Evolutionary conservation across 2,113 vertebrate genomes (phyloP).

Genomic region (Sylvietta virens): DNA sequence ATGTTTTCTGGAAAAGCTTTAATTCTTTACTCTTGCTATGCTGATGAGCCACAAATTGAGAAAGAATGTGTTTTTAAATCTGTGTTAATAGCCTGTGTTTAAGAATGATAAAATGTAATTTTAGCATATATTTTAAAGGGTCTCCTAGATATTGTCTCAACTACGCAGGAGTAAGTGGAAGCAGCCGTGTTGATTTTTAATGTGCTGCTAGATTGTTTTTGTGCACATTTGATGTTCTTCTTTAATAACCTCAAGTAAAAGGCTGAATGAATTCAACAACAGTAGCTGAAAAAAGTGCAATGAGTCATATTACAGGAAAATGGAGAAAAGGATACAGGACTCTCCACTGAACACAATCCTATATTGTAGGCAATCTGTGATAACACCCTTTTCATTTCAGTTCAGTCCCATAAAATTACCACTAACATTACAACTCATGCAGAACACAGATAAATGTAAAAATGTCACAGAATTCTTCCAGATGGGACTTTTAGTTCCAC

Average conservation of each 20-base stretch:
- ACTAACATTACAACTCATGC: constrained; percentile 99
- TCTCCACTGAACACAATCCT: constrained; percentile 91
- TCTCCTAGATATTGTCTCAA: constrained; percentile 48
- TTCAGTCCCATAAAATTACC: constrained; percentile 99
- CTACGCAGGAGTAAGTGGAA: constrained; percentile 57
- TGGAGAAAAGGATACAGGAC: constrained; percentile 88
- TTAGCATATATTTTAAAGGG: neutral
- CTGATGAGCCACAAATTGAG: neutral
- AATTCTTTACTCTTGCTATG: neutral
- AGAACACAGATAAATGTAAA: constrained; percentile 99
- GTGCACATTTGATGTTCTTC: constrained; percentile 74
- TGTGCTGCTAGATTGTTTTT: constrained; percentile 76
- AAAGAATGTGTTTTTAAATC: neutral
- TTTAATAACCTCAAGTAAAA: constrained; percentile 85
- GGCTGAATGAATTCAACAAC: constrained; percentile 86
- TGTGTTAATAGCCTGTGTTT: neutral
- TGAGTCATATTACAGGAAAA: constrained; percentile 90
- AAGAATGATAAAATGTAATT: neutral
- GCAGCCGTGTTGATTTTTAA: constrained; percentile 58
- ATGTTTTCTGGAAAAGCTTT: neutral
- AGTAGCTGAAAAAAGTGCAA: constrained; percentile 84
- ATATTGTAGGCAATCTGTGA: constrained; percentile 93
- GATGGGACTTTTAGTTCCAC: constrained; percentile 95
- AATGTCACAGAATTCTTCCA: constrained; percentile 98
- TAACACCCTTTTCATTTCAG: constrained; percentile 96